Base-by-base conservation (phyloP, 2,888 invertebrate genomes). In the Agrilus mali region DNA sequence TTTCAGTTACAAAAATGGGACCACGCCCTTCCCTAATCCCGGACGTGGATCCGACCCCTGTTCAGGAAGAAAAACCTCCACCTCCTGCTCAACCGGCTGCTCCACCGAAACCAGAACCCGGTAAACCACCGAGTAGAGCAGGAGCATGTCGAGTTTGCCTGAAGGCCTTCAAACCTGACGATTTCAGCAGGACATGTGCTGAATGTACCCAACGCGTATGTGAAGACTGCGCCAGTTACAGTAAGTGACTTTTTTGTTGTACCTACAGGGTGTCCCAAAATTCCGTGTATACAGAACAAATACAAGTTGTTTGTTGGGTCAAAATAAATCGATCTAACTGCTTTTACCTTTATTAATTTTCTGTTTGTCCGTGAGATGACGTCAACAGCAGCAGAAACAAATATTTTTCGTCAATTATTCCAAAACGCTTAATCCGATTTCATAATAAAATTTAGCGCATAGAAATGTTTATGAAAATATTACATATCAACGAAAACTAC, bases 141-240 rank as follows among this genome's bases (percentile, higher is more conserved):
- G 88, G 77, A 45, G 82, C 82, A 47, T 90, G 80, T 67, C 74
- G 86, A 51, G 85, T 90, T 20, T 90, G 90, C 64, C 73, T 89
- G 52, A 92, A 92, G 67, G 86, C 86, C 45, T 80, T 93, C 64
- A 86, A 86, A 60, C 86, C 86, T 0, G 87, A 88, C 47, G 92
- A 92, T 65, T 86, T 84, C 64, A 87, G 82, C 65, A 81, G 86
- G 65, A 85, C 82, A 41, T 93, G 92, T 69, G 83, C 82, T 59
- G 90, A 89, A 68, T 93, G 92, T 67, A 83, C 87, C 59, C 87
- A 89, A 61, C 79, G 86, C 53, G 88, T 92, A 41, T 92, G 92
- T 66, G 92, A 92, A 66, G 92, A 92, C 68, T 92, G 92, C 64
- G 89, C 90, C 52, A 89, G 88, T 42, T 92, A 92, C 66, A 89